Base-by-base conservation (phyloP, 2,797 vertebrate species). In the Liasis olivaceus region DNA sequence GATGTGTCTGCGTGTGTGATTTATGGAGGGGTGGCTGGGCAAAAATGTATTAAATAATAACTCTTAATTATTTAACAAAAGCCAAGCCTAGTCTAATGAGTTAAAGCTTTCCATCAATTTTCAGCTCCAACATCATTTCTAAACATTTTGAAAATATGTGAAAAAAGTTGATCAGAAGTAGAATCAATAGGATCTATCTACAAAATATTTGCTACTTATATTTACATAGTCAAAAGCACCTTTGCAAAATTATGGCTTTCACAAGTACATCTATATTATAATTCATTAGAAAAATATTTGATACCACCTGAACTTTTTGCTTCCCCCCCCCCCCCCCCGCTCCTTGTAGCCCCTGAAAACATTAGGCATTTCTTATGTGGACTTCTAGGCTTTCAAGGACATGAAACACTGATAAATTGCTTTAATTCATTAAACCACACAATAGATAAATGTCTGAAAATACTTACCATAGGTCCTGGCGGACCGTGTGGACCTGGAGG, bases 381-480 rank as follows among this genome's bases (percentile, higher is more conserved):
- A 31, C 22, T 9, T 63, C 51, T 59, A 59, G 6, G 15, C 9
- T 42, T 36, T 26, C 58, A 26, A 62, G 72, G 42, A 63, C 5
- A 88, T 7, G 22, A 63, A 24, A 47, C 9, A 4, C 36, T 66
- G 47, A 56, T 88, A 17, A 7, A 62, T 90, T 90, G 31, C 11
- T 42, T n/a, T 14, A 64, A 42, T n/a, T 63, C 31, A 28, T 36
- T 91, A 93, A 95, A 94, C 85, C 90, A 31, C n/a, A 89, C 51
- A 90, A 64, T 24, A 93, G 1, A 13, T 7, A 93, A 87, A 87
- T 91, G 24, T 8, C 20, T 42, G 88, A 81, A 81, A 92, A 85
- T 69, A 95, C 99, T 98, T 98, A 99, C 99, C 99, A 99, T 99
- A 90, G 99, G 99, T 94, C 99, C 99, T 90, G 99, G 98, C 91